phyloP scores from a whole-genome alignment of 2,797 vertebrate genomes.

The Bradypus variegatus region DNA sequence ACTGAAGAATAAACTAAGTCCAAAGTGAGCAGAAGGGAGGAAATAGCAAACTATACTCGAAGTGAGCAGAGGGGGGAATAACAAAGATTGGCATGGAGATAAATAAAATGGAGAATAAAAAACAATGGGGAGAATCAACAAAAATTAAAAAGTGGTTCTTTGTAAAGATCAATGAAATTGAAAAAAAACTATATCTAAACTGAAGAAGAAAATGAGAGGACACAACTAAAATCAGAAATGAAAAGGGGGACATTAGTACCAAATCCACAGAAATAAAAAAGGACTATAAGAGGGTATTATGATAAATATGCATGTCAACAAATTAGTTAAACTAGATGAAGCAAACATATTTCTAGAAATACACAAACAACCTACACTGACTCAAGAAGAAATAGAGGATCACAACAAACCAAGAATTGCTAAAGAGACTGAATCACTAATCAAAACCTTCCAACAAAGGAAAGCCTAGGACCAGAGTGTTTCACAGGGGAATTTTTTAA shows the following conservation, averaged over 20 bases:
- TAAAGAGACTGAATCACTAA: not conserved
- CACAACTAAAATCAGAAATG: not conserved
- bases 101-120: not conserved
- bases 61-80: too few relatives aligned
- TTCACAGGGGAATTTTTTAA: not conserved
- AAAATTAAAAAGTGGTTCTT: not conserved
- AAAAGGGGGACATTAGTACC: not conserved
- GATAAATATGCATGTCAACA: not conserved
- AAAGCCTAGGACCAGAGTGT: not conserved
- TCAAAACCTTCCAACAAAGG: not conserved
- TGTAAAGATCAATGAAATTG: not conserved
- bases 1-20: not conserved
- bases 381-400: not conserved
- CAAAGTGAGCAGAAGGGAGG: not conserved
- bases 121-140: not conserved
- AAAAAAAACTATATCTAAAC: not conserved
- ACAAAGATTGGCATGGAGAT: not conserved
- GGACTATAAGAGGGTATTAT: not conserved
- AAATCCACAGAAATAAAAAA: not conserved
- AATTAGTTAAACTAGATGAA: not conserved
- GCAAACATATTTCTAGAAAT: not conserved
- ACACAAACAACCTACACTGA: not conserved
- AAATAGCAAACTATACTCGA: not conserved
- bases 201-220: not conserved
- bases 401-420: not conserved